Evolutionary conservation across 2,113 vertebrate species (phyloP).

Genomic region (Labeo catla): DNA sequence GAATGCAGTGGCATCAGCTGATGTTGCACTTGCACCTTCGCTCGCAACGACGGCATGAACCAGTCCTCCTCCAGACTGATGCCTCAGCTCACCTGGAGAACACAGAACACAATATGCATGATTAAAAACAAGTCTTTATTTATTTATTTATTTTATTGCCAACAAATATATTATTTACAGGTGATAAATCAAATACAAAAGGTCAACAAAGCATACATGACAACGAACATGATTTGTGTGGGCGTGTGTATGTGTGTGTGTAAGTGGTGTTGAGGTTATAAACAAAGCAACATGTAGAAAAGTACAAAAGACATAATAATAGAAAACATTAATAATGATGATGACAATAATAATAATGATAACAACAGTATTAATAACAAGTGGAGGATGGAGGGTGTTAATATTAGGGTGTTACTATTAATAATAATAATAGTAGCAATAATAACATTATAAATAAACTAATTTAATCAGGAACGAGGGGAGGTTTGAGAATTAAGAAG

Average conservation of each 20-base stretch:
- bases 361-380: no score
- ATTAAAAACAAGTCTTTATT: no score
- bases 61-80: slow-evolving; percentile 75
- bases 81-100: slow-evolving; percentile 84
- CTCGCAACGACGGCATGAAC: slow-evolving; percentile 87
- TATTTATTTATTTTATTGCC: no score
- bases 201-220: neutral
- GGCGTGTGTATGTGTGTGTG: no score
- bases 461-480: no score
- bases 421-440: neutral
- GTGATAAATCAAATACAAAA: neutral
- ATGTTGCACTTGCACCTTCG: slow-evolving; percentile 79
- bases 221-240: neutral
- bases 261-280: no score
- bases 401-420: neutral
- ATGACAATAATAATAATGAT: no score
- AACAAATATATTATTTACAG: neutral
- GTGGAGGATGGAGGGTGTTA: neutral
- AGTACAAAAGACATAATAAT: no score
- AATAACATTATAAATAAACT: no score
- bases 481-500: no score
- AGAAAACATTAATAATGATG: no score
- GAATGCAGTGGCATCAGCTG: slow-evolving; percentile 84
- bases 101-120: neutral
- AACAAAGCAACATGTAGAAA: no score